Evolutionary conservation across 2,888 invertebrate genomes (phyloP).

Genomic region (Stictocephala bisonia): DNA sequence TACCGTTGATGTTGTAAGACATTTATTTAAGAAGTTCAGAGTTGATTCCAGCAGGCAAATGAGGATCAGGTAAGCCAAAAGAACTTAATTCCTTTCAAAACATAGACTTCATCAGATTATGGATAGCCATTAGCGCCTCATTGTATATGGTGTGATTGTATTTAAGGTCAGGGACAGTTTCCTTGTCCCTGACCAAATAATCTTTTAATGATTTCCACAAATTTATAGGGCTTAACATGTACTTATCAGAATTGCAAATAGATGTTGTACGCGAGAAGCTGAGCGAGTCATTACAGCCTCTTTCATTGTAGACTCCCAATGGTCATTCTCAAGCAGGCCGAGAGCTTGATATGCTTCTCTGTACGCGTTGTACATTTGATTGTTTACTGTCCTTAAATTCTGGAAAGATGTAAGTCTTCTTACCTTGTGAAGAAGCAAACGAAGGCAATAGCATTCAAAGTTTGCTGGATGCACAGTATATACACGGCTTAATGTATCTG

Average conservation of each 20-base stretch:
- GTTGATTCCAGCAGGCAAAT: no score
- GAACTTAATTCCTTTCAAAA: no score
- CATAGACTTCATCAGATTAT: no score
- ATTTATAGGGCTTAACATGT: slow-evolving; percentile 50
- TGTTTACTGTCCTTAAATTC: slow-evolving; percentile 61
- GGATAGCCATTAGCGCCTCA: background rate
- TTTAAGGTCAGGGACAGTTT: no score
- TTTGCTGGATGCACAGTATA: no score
- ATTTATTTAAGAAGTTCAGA: no score
- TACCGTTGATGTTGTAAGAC: background rate
- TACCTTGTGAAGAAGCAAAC: no score
- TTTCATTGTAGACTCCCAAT: slow-evolving; percentile 57
- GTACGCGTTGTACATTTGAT: slow-evolving; percentile 60
- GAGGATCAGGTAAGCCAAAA: no score
- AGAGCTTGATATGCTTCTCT: slow-evolving; percentile 63
- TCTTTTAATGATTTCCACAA: slow-evolving; percentile 57
- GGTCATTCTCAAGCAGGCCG: slow-evolving; percentile 61
- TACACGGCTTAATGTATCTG: no score
- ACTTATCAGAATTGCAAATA: background rate
- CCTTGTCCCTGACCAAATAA: slow-evolving; percentile 57
- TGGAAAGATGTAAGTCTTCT: background rate
- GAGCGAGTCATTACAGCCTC: slow-evolving; percentile 50
- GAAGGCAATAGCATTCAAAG: no score
- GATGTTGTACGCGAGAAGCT: background rate
- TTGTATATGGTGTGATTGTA: no score